Conservation (phyloP, 2,113 vertebrate species). For the Desmodus rotundus region DNA sequence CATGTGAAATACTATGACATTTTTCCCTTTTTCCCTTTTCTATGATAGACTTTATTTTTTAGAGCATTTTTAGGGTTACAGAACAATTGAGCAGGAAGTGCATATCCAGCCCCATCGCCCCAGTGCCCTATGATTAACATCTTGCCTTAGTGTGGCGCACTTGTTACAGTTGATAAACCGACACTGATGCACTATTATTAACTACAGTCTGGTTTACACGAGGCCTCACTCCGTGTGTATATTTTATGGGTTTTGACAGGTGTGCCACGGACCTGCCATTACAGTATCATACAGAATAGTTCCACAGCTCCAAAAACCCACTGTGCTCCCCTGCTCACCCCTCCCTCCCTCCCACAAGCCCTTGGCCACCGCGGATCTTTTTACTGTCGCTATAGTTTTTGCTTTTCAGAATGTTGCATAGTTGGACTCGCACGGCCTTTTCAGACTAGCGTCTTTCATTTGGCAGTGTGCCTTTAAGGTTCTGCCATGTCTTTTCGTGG, state of each 20-base stretch:
- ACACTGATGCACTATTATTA: rapidly evolving
- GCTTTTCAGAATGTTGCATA: neutral
- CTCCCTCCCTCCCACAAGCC: too few species aligned
- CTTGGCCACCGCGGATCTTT: neutral
- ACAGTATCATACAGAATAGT: neutral
- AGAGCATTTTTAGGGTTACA: neutral
- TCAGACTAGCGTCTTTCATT: neutral
- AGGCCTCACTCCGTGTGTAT: neutral
- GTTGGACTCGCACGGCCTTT: neutral
- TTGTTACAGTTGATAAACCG: neutral
- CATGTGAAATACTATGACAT: neutral
- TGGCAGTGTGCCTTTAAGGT: neutral
- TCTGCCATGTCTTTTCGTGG: neutral
- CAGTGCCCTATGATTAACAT: neutral
- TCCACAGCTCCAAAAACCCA: neutral
- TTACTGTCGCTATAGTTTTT: neutral
- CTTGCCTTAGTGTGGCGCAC: neutral
- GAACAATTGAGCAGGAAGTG: neutral
- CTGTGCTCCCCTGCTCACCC: rapidly evolving
- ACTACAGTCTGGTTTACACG: neutral
- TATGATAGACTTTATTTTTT: neutral
- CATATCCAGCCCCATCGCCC: rapidly evolving
- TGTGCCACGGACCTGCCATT: neutral
- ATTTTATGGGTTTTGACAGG: neutral
- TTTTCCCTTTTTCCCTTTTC: neutral